phyloP scores from a whole-genome alignment of 1,140 invertebrate species.

The Brachionus manjavacas region DNA sequence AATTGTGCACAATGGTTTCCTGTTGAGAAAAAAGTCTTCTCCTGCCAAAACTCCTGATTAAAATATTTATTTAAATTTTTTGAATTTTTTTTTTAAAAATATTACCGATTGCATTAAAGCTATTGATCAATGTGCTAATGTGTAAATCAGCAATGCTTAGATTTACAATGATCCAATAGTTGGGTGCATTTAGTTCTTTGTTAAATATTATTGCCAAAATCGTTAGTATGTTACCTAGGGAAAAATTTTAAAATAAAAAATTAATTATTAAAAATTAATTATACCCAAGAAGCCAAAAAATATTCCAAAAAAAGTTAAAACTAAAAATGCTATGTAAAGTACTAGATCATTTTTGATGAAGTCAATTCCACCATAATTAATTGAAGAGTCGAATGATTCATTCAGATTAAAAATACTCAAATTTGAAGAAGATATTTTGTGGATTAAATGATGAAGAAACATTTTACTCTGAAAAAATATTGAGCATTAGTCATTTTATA shows the following conservation, averaged over 20 bases:
- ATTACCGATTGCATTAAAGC: conserved; percentile 13
- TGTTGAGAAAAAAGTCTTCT: neutral
- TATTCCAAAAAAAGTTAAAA: neutral
- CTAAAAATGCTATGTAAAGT: neutral
- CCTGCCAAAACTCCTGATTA: neutral
- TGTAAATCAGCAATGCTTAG: neutral
- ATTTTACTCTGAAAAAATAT: neutral
- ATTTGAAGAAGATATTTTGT: neutral
- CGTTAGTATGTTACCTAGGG: neutral
- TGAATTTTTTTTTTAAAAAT: neutral
- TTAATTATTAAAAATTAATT: neutral
- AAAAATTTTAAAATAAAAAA: neutral
- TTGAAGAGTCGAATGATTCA: neutral
- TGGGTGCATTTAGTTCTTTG: neutral
- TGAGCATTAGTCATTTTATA: neutral
- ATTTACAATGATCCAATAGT: conserved; percentile 24
- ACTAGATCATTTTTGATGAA: neutral
- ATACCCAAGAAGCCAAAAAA: neutral
- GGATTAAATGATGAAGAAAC: conserved; percentile 14
- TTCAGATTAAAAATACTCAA: neutral
- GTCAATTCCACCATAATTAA: neutral
- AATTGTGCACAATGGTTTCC: neutral
- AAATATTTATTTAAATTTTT: neutral
- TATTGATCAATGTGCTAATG: conserved; percentile 1
- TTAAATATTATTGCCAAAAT: neutral